Percentiles rank a stretch among this genome's conserved stretches.
phyloP scores from a whole-genome alignment of 2,113 vertebrate genomes.

The Phrynocephalus versicolor region DNA sequence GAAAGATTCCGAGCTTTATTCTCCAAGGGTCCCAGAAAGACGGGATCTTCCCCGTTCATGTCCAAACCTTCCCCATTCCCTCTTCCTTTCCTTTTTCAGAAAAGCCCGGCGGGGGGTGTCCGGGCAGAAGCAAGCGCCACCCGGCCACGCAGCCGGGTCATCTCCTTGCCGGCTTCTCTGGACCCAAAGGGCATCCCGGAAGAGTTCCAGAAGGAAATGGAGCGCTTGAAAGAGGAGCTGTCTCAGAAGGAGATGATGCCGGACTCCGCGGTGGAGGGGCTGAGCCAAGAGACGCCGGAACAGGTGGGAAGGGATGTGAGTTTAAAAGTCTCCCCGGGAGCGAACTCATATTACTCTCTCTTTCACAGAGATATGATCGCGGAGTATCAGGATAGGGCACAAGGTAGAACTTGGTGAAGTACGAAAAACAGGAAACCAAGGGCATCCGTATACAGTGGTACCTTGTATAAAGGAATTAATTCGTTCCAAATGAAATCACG shows the following conservation, averaged over 20 bases:
- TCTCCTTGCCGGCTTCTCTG: accelerated
- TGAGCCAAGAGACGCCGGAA: not conserved
- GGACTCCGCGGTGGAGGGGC: not conserved
- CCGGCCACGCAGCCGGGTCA: not conserved
- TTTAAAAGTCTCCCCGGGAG: too few relatives aligned
- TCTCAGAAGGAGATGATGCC: not conserved
- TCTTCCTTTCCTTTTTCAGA: not conserved
- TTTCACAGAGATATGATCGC: too few relatives aligned
- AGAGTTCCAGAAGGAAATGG: not conserved
- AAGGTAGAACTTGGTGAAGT: too few relatives aligned
- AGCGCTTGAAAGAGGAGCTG: not conserved
- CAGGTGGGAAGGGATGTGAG: conserved; percentile 11
- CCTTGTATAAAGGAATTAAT: too few relatives aligned
- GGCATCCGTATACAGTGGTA: too few relatives aligned
- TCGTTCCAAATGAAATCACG: too few relatives aligned
- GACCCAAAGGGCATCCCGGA: not conserved
- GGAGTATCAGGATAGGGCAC: not conserved
- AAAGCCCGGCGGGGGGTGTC: not conserved
- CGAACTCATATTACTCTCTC: accelerated
- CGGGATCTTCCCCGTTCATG: too few relatives aligned
- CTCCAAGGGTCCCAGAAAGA: too few relatives aligned
- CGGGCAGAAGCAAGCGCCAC: not conserved
- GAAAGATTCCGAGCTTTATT: too few relatives aligned
- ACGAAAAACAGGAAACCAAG: too few relatives aligned
- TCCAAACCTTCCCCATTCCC: not conserved